Conservation (phyloP, 2,888 invertebrate species). For the Calliphora vomitoria region DNA sequence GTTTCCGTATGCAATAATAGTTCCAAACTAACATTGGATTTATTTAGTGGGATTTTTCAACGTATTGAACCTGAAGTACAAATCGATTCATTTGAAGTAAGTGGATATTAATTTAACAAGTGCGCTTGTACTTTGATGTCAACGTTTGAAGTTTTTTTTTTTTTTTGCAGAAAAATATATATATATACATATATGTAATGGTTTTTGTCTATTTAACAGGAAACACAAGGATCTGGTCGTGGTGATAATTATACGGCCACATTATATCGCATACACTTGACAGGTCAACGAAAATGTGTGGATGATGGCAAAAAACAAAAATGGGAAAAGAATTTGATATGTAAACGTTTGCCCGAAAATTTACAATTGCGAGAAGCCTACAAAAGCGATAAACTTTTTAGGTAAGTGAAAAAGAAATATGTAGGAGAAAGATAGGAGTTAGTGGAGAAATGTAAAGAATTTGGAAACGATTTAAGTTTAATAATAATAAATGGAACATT, state of each 20-base stretch:
- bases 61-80: constrained; percentile 86
- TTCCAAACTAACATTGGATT: constrained; percentile 85
- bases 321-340: constrained; percentile 89
- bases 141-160: background rate
- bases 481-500: too few relatives aligned
- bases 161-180: background rate
- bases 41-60: constrained; percentile 86
- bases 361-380: constrained; percentile 88
- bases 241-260: constrained; percentile 91
- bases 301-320: constrained; percentile 84
- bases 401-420: constrained; percentile 79
- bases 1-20: constrained; percentile 72
- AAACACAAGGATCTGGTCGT: constrained; percentile 89
- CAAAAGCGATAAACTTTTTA: constrained; percentile 89
- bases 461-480: too few relatives aligned
- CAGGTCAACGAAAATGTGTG: constrained; percentile 84
- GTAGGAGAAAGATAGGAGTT: background rate
- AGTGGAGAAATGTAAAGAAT: too few relatives aligned
- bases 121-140: background rate
- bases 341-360: constrained; percentile 89
- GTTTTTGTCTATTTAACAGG: constrained; percentile 82
- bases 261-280: constrained; percentile 88
- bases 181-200: too few relatives aligned
- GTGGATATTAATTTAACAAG: constrained; percentile 26
- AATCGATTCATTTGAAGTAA: constrained; percentile 86